A percentile compares a stretch with the other conserved stretches of the same genome.
Conservation (phyloP, 1,140 invertebrate genomes). For the Rhopalosiphum maidis region DNA sequence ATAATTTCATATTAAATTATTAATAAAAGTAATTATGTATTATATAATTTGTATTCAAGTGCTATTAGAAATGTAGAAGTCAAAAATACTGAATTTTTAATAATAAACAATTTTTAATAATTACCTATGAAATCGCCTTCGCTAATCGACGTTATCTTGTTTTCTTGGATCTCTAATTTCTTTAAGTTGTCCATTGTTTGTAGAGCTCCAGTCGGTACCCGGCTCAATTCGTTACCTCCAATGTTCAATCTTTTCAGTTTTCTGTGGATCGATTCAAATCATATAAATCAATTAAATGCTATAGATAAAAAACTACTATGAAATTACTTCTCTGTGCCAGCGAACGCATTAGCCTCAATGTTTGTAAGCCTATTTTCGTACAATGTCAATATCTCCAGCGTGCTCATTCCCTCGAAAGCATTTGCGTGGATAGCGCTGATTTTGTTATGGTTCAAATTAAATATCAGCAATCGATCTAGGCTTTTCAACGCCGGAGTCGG, state of each 20-base stretch:
- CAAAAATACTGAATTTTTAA: not conserved
- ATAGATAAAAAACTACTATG: not conserved
- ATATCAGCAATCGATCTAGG: conserved; percentile 80
- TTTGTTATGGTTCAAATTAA: conserved; percentile 90
- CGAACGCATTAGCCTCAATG: conserved; percentile 82
- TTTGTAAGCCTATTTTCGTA: conserved; percentile 85
- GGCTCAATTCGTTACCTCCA: conserved; percentile 80
- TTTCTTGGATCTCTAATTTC: conserved; percentile 87
- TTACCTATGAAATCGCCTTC: conserved; percentile 86
- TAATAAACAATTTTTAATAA: conserved; percentile 2
- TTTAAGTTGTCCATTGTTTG: conserved; percentile 78
- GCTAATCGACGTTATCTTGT: conserved; percentile 76
- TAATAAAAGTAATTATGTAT: not conserved
- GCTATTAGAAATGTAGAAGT: not conserved
- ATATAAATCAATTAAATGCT: not conserved
- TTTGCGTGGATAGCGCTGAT: conserved; percentile 76
- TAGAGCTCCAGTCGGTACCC: conserved; percentile 78
- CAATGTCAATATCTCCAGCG: conserved; percentile 83
- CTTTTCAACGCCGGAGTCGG: conserved; percentile 81
- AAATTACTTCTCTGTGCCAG: conserved; percentile 81
- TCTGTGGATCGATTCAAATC: conserved; percentile 64
- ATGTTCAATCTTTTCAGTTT: conserved; percentile 85
- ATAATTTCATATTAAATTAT: not conserved
- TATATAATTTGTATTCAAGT: not conserved
- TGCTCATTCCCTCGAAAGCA: conserved; percentile 84